phyloP scores from a whole-genome alignment of 37 sponge, comb jelly and placozoan species.

The Lycopodina hypogea region DNA sequence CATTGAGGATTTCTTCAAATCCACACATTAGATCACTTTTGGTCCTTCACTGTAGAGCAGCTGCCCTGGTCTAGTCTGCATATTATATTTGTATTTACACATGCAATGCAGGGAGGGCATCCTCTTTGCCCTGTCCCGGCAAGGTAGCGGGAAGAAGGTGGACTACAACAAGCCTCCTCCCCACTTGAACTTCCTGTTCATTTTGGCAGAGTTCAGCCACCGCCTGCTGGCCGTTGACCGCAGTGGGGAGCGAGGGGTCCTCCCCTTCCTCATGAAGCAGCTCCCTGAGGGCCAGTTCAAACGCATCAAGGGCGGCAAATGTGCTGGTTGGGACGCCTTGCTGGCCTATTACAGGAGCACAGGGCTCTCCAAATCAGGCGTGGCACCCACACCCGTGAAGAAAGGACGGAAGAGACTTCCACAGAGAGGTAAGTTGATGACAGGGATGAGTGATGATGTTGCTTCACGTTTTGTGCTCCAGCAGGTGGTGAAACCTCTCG shows the following conservation, averaged over 20 bases:
- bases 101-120: conserved; percentile 59
- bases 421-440: not conserved
- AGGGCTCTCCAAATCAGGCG: not conserved
- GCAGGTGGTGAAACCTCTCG: not conserved
- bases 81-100: no score
- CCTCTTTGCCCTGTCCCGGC: conserved; percentile 45
- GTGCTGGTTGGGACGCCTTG: conserved; percentile 22
- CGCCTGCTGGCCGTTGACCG: conserved; percentile 86
- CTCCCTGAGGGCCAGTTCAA: conserved; percentile 4
- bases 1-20: no score
- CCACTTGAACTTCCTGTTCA: conserved; percentile 78
- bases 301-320: not conserved
- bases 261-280: conserved; percentile 29
- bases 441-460: not conserved
- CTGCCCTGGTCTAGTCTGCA: no score
- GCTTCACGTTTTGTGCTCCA: not conserved
- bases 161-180: conserved; percentile 27
- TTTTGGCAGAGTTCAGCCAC: conserved; percentile 79
- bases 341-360: conserved; percentile 13
- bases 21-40: no score
- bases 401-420: not conserved
- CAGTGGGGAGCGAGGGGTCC: conserved; percentile 71
- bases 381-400: not conserved
- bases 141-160: not conserved
- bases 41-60: no score